phyloP scores from a whole-genome alignment of 1,140 invertebrate species.

The Phymorhynchus buccinoides region DNA sequence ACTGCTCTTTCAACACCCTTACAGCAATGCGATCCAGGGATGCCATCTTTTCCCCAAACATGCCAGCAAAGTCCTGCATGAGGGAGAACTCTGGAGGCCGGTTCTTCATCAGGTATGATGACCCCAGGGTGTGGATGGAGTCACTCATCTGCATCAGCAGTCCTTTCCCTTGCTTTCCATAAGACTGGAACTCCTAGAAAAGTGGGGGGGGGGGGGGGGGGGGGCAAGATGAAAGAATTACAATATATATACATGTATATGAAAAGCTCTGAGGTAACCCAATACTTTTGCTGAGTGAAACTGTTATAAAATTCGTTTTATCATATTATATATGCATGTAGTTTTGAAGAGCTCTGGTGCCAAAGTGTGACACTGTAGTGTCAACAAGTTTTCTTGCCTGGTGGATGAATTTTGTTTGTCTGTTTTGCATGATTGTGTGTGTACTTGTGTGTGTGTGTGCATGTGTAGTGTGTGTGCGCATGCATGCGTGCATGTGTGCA shows the following conservation, averaged over 20 bases:
- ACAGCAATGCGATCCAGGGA: conserved; percentile 80
- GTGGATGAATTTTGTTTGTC: too few species aligned
- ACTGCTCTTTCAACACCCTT: conserved; percentile 80
- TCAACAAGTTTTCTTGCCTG: too few species aligned
- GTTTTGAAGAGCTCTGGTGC: too few species aligned
- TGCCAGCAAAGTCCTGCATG: conserved; percentile 79
- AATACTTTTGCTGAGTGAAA: too few species aligned
- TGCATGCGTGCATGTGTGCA: too few species aligned
- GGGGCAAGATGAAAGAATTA: too few species aligned
- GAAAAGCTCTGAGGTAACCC: too few species aligned
- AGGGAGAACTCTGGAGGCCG: conserved; percentile 80
- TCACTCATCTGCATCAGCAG: conserved; percentile 77
- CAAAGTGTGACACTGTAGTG: not conserved
- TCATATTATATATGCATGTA: not conserved
- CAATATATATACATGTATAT: too few species aligned
- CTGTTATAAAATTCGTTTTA: too few species aligned
- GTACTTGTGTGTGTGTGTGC: too few species aligned
- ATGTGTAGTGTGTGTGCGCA: not conserved
- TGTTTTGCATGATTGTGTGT: too few species aligned
- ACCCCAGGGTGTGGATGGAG: conserved; percentile 78
- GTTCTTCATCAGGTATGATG: conserved; percentile 77
- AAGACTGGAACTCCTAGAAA: conserved; percentile 79
- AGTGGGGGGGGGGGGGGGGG: too few species aligned
- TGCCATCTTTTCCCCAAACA: conserved; percentile 79
- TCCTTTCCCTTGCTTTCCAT: conserved; percentile 79